Evolutionary conservation across 2,113 vertebrate species (phyloP).

Genomic region (Seriola dumerili): DNA sequence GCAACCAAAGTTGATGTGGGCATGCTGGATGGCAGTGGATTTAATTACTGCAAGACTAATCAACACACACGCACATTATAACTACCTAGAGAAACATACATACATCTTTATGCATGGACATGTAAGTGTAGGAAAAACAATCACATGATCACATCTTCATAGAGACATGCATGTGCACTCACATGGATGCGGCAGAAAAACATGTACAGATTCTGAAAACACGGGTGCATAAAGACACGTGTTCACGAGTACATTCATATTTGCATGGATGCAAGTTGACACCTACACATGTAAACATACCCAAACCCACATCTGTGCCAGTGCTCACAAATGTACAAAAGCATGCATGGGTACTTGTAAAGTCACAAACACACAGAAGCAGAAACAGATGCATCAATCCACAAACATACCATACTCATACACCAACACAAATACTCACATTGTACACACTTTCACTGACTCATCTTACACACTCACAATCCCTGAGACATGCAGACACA

Average conservation of each 20-base stretch:
- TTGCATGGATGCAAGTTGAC: neutral
- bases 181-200: neutral
- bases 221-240: neutral
- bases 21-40: conserved; percentile 15
- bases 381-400: neutral
- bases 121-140: neutral
- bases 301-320: neutral
- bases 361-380: neutral
- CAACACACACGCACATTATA: neutral
- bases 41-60: conserved; percentile 52
- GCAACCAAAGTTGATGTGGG: conserved; percentile 32
- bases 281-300: neutral
- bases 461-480: conserved; percentile 14
- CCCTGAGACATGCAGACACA: conserved; percentile 14
- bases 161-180: neutral
- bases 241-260: neutral
- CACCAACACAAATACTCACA: neutral
- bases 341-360: neutral
- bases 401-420: neutral
- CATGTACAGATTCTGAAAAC: no score
- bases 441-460: conserved; percentile 9
- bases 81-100: neutral
- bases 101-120: no score
- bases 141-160: neutral
- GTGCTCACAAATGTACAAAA: neutral